Evolutionary conservation across 2,888 invertebrate species (phyloP), one percentile per base, ranked within the genome.

Genomic region (Dendrolimus pini): DNA sequence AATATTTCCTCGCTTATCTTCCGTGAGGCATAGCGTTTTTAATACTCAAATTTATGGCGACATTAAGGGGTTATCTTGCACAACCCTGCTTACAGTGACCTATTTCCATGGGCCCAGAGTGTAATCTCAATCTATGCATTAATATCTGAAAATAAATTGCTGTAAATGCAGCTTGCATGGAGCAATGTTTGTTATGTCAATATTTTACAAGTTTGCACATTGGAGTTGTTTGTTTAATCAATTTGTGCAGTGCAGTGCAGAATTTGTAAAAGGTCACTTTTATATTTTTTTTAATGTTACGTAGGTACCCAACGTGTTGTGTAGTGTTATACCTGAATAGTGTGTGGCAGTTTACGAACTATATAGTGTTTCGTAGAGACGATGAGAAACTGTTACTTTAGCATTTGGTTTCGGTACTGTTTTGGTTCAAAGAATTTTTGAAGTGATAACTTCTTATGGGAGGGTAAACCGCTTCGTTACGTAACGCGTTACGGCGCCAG

Each of bases 61-160:
- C 67, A 62, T 63, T 73, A 73, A 75, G 72, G 65, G 74, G 79
- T 77, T 80, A 78, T 79, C 78, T 80, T 80, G 70, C 76, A 66
- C 72, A 77, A 78, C 74, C 73, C 78, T 69, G 72, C 67, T 70
- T 69, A 75, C 70, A 69, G 71, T 74, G 82, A 78, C 83, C 82
- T 75, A 84, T 76, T 78, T 83, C 74, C 74, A 66, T 69, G 67
- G 64, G 68, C 66, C 70, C 68, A 68, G 67, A 67, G 69, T 74
- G 68, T 75, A 80, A 80, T 78, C 78, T 74, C 75, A 79, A 80
- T 78, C 78, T 74, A 65, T 72, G 74, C 74, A 78, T 77, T 74
- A 74, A 78, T 76, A 75, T 77, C 76, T 68, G 73, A 63, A 74
- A 74, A 75, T 76, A 71, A 72, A 69, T 71, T 59, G 67, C 65